Percentiles rank a stretch among this genome's conserved stretches.
Conservation (phyloP, 64 coral and sea anemone species). For the Porites lutea region DNA sequence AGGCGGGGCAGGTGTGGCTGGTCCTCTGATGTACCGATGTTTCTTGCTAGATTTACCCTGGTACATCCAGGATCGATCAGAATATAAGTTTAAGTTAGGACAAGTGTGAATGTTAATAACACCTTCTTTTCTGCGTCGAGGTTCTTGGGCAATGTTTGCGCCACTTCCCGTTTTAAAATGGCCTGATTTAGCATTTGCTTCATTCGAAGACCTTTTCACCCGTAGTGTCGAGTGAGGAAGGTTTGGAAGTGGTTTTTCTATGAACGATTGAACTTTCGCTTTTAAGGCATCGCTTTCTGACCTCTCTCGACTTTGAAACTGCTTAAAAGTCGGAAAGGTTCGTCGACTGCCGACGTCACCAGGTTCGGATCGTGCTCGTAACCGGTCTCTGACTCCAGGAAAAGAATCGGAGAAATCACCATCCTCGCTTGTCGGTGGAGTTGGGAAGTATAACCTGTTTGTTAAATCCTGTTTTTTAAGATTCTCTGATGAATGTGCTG, state of each 20-base stretch:
- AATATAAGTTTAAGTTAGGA: constrained; percentile 9
- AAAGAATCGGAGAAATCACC: background rate
- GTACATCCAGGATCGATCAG: constrained; percentile 36
- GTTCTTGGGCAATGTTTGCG: background rate
- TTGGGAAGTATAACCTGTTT: background rate
- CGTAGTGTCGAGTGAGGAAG: constrained; percentile 15
- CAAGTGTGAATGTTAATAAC: constrained; percentile 28
- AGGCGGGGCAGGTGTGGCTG: constrained; percentile 15
- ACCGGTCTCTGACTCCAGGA: background rate
- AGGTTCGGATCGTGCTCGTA: constrained; percentile 31
- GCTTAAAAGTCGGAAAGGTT: background rate
- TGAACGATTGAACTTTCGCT: constrained; percentile 23
- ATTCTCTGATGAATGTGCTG: background rate
- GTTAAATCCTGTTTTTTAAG: background rate
- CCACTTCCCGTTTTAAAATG: background rate
- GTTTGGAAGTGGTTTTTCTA: constrained; percentile 14
- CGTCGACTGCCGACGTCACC: constrained; percentile 25
- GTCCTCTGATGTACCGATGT: constrained; percentile 16
- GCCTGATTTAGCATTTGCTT: background rate
- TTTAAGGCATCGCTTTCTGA: background rate
- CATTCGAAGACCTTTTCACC: background rate
- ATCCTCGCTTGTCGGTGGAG: background rate
- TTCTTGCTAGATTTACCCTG: constrained; percentile 10
- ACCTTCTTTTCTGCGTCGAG: constrained; percentile 3
- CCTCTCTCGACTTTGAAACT: constrained; percentile 9